These are phyloP conservation scores for Cheilosia vulpina DNA, from an alignment of 2,888 invertebrate genomes.

Conservation along the genomic window DNA sequence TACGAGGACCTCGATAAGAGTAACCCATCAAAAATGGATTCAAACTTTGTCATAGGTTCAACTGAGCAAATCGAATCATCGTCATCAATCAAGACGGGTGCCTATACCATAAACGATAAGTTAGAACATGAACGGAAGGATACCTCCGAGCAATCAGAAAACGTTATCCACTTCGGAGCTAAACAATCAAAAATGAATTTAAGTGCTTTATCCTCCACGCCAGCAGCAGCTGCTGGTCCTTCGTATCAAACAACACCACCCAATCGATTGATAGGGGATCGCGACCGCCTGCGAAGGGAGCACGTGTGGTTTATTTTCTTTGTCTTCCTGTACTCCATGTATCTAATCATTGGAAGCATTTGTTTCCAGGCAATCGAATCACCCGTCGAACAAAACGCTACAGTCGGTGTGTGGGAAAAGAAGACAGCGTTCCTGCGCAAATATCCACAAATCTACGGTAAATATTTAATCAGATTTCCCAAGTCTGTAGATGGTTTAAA, in stretches of 20 bases:
- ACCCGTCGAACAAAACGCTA: constrained; percentile 86
- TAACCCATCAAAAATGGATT: constrained; percentile 46
- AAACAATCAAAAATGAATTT: constrained; percentile 73
- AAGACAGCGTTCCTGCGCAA: constrained; percentile 85
- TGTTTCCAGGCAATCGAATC: constrained; percentile 88
- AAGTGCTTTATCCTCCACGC: constrained; percentile 48
- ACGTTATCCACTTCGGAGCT: constrained; percentile 43
- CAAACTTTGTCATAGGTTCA: constrained; percentile 23
- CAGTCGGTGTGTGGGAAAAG: constrained; percentile 84
- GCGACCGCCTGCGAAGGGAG: constrained; percentile 61
- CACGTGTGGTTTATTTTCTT: constrained; percentile 84
- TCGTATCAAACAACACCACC: constrained; percentile 21
- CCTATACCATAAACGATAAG: constrained; percentile 11
- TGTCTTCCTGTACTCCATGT: constrained; percentile 86
- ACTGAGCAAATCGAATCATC: background rate
- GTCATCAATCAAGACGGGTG: constrained; percentile 29
- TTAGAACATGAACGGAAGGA: constrained; percentile 25
- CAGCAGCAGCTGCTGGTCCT: constrained; percentile 16
- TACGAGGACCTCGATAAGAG: constrained; percentile 77
- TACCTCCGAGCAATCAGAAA: constrained; percentile 23
- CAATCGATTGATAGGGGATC: constrained; percentile 21
- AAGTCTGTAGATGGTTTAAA: background rate
- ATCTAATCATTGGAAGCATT: constrained; percentile 87
- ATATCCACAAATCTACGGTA: constrained; percentile 87
- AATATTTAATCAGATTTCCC: constrained; percentile 68